These are phyloP conservation scores for Danionella dracula DNA, from an alignment of 2,797 vertebrate genomes.

Conservation along the genomic window DNA sequence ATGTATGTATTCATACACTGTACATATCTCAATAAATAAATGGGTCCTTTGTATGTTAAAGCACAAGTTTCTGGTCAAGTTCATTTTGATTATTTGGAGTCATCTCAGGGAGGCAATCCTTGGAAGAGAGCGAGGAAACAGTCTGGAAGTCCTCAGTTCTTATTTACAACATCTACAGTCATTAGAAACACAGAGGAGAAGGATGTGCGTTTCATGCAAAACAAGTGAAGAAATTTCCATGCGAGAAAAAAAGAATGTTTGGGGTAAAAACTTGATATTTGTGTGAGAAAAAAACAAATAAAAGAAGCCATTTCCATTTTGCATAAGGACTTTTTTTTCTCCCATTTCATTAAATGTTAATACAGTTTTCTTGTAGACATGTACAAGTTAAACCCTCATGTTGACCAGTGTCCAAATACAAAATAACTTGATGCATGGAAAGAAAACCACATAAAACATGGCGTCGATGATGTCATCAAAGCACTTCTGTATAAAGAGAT, in stretches of 20 bases:
- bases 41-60: conserved; percentile 55
- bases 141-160: conserved; percentile 56
- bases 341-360: neutral
- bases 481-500: too few species aligned
- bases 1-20: conserved; percentile 55
- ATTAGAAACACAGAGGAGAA: conserved; percentile 23
- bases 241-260: conserved; percentile 17
- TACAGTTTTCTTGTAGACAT: too few species aligned
- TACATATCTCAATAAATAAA: conserved; percentile 61
- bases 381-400: neutral
- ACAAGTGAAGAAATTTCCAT: too few species aligned
- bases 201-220: conserved; percentile 38
- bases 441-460: too few species aligned
- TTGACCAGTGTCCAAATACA: neutral
- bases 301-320: conserved; percentile 50
- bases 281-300: conserved; percentile 22
- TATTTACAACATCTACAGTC: conserved; percentile 7
- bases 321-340: conserved; percentile 67
- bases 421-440: too few species aligned
- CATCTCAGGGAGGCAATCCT: conserved; percentile 44
- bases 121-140: conserved; percentile 54
- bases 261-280: conserved; percentile 1
- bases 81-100: conserved; percentile 50
- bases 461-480: too few species aligned
- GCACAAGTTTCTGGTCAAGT: conserved; percentile 82